Base-by-base conservation (phyloP, 2,888 invertebrate genomes). In the Heliconius ismenius region DNA sequence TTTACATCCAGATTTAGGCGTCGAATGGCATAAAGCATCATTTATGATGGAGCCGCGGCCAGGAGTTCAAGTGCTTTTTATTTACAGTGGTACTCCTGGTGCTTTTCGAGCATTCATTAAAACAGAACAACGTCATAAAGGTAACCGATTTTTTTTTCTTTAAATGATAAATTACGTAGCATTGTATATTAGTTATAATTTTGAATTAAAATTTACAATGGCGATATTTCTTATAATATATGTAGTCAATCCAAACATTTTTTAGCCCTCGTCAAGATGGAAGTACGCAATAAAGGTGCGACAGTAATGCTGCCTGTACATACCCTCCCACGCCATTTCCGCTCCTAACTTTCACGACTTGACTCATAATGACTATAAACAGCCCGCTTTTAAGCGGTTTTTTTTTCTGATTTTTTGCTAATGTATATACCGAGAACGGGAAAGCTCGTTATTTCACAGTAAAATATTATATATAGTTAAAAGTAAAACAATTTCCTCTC, bases 301-400 rank as follows among this genome's bases (percentile, higher is more conserved):
- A 79, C 81, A 81, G 81, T 82, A 79, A 78, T 78, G 79, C 83
- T 82, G 82, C 81, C 82, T 82, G 82, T 85, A 81, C 82, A 83
- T 82, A 82, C 84, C 82, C 85, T 82, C 85, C 84, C 86, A 82
- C 83, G 86, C 87, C 91, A 91, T 92, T 92, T 92, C 92, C 93
- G 90, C 88, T 83, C 88, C 86, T 90, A 90, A 91, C 91, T 91
- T 92, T 87, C 88, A 86, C 87, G 87, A 88, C 91, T 91, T 90
- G 88, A 86, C 88, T 89, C 88, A 86, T 89, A 92, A 92, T 90
- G 89, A 90, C 89, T 90, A 91, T 89, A 92, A 92, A 92, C 90
- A 88, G 90, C 86, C 87, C 87, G 87, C 88, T 87, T 88, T 89
- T 86, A 88, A 87, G 87, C 85, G 87, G 88, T 89, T 88, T 86